Conservation (phyloP, 1,140 invertebrate genomes). For the Saxidomus purpurata region DNA sequence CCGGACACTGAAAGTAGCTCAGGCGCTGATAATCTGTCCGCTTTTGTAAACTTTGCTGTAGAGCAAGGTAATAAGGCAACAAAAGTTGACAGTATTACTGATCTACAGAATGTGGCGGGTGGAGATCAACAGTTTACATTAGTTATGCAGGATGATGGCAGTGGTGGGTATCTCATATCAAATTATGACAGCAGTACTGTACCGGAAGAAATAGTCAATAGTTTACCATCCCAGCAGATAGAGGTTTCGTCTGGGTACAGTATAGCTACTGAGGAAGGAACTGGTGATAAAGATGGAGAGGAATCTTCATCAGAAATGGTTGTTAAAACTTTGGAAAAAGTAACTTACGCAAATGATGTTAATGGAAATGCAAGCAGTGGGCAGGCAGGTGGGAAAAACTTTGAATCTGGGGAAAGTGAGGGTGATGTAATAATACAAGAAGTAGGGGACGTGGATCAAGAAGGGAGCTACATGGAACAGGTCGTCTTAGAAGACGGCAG, state of each 20-base stretch:
- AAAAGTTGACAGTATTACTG: background rate
- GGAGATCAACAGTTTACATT: constrained; percentile 36
- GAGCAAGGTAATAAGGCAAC: constrained; percentile 22
- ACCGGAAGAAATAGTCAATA: constrained; percentile 20
- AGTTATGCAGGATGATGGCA: constrained; percentile 55
- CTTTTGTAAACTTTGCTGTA: constrained; percentile 59
- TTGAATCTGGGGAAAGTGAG: background rate
- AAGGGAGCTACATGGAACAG: background rate
- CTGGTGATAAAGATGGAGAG: background rate
- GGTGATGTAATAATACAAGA: background rate
- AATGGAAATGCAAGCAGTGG: background rate
- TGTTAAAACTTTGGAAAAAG: background rate
- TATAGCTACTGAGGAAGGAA: background rate
- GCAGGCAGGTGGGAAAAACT: background rate
- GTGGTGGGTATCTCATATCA: constrained; percentile 45
- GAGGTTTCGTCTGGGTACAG: background rate
- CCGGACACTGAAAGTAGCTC: background rate
- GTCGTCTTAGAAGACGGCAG: background rate
- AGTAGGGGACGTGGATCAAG: background rate
- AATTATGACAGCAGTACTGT: background rate
- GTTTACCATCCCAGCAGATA: constrained; percentile 20
- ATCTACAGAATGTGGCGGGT: background rate
- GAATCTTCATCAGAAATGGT: background rate
- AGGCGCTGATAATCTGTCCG: constrained; percentile 27
- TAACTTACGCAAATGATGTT: background rate